phyloP scores from a whole-genome alignment of 23 tunicate genomes.

The Diplosoma virens region DNA sequence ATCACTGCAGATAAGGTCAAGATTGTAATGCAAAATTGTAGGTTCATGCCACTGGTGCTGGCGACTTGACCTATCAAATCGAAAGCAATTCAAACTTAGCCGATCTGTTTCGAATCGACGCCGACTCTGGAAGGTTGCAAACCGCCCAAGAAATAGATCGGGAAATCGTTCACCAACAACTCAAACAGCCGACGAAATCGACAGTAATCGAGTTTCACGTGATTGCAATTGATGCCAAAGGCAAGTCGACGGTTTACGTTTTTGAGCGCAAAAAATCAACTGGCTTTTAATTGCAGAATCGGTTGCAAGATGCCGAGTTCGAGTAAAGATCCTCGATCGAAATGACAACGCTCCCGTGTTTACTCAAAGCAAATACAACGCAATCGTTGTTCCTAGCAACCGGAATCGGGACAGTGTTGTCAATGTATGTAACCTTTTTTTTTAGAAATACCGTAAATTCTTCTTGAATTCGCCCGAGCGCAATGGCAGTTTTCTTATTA shows the following conservation, averaged over 20 bases:
- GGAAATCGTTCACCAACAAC: not conserved
- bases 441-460: too few species aligned
- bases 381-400: not conserved
- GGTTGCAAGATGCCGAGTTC: constrained; percentile 12
- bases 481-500: too few species aligned
- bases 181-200: not conserved
- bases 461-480: too few species aligned
- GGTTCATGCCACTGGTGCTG: constrained; percentile 11
- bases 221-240: constrained; percentile 25
- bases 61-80: constrained; percentile 10
- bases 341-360: constrained; percentile 66
- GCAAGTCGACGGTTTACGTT: too few species aligned
- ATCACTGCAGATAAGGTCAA: not conserved
- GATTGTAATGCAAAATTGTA: not conserved
- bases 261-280: too few species aligned
- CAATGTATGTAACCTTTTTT: constrained; percentile 2
- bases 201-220: not conserved
- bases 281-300: constrained; percentile 23
- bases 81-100: constrained; percentile 11
- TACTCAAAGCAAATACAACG: constrained; percentile 10
- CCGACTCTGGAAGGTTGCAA: constrained; percentile 4
- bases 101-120: constrained; percentile 34
- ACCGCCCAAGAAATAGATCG: constrained; percentile 22
- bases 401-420: not conserved
- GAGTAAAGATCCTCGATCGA: constrained; percentile 34